These are phyloP conservation scores for Pyxicephalus adspersus DNA, from an alignment of 2,113 vertebrate genomes.

Conservation along the genomic window DNA sequence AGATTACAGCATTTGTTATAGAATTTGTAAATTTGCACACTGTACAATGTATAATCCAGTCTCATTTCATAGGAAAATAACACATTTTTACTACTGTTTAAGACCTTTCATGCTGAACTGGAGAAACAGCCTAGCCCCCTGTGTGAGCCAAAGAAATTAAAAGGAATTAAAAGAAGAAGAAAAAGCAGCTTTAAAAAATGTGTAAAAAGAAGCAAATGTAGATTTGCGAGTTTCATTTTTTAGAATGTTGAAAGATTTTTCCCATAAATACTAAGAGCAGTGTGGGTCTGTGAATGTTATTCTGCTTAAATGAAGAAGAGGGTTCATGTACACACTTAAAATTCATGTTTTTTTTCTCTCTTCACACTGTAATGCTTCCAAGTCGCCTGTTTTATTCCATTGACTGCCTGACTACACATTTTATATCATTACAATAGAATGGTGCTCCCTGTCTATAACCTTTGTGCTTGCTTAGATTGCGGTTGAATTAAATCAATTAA, in stretches of 20 bases:
- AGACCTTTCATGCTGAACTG: slow-evolving; percentile 49
- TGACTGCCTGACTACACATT: slow-evolving; percentile 75
- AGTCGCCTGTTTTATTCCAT: slow-evolving; percentile 64
- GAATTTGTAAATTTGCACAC: slow-evolving; percentile 42
- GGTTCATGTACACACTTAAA: slow-evolving; percentile 64
- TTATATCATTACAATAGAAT: slow-evolving; percentile 76
- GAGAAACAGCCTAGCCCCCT: slow-evolving; percentile 45
- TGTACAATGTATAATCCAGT: slow-evolving; percentile 39
- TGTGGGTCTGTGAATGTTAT: slow-evolving; percentile 60
- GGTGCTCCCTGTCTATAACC: slow-evolving; percentile 73
- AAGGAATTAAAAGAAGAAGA: slow-evolving; percentile 51
- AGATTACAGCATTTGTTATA: slow-evolving; percentile 46
- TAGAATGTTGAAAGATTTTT: slow-evolving; percentile 27
- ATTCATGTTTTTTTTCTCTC: slow-evolving; percentile 61
- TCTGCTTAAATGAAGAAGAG: slow-evolving; percentile 72
- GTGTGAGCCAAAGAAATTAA: slow-evolving; percentile 48
- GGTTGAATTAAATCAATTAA: slow-evolving; percentile 74
- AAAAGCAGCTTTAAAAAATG: slow-evolving; percentile 53
- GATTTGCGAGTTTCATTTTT: slow-evolving; percentile 51
- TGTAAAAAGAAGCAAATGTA: slow-evolving; percentile 29
- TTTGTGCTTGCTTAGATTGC: slow-evolving; percentile 67
- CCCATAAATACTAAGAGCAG: slow-evolving; percentile 33
- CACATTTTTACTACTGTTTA: slow-evolving; percentile 47
- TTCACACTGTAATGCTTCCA: slow-evolving; percentile 65
- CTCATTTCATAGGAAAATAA: slow-evolving; percentile 52